Evolutionary conservation across 2,888 invertebrate species (phyloP).

Genomic region (Drosophila testacea): DNA sequence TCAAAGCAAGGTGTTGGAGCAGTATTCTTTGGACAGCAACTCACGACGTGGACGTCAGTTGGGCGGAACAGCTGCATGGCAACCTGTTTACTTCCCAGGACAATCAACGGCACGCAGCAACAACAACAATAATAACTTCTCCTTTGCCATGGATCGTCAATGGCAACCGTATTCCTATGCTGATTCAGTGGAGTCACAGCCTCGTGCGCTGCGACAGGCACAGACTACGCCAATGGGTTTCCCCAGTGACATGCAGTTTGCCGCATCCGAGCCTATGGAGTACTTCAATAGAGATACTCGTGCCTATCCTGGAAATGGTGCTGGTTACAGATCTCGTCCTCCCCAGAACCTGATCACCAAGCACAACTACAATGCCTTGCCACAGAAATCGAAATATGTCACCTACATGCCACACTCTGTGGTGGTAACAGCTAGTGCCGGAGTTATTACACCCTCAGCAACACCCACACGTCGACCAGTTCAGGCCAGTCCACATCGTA

Average conservation of each 20-base stretch:
- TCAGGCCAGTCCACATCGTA: slow-evolving; percentile 58
- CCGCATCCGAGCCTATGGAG: slow-evolving; percentile 57
- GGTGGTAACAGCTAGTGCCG: slow-evolving; percentile 74
- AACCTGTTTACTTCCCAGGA: slow-evolving; percentile 42
- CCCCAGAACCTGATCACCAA: slow-evolving; percentile 77
- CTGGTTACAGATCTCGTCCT: slow-evolving; percentile 55
- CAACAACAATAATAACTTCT: slow-evolving; percentile 56
- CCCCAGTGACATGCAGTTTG: slow-evolving; percentile 62
- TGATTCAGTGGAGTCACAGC: slow-evolving; percentile 49
- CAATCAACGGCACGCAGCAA: slow-evolving; percentile 40
- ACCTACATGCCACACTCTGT: slow-evolving; percentile 74
- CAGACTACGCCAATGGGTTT: slow-evolving; percentile 51
- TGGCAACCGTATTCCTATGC: slow-evolving; percentile 70
- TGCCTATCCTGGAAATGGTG: slow-evolving; percentile 43
- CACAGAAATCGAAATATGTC: slow-evolving; percentile 65
- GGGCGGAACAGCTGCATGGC: slow-evolving; percentile 42
- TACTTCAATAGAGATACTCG: slow-evolving; percentile 59
- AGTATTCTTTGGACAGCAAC: slow-evolving; percentile 35
- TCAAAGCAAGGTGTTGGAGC: slow-evolving; percentile 60
- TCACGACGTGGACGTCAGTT: slow-evolving; percentile 55
- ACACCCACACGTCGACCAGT: slow-evolving; percentile 39
- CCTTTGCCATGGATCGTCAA: slow-evolving; percentile 62
- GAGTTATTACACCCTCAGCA: slow-evolving; percentile 52
- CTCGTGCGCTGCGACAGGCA: slow-evolving; percentile 57
- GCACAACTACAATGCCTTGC: slow-evolving; percentile 67